Conservation (phyloP, 1,140 invertebrate genomes). For the Lordiphosa mommai region DNA sequence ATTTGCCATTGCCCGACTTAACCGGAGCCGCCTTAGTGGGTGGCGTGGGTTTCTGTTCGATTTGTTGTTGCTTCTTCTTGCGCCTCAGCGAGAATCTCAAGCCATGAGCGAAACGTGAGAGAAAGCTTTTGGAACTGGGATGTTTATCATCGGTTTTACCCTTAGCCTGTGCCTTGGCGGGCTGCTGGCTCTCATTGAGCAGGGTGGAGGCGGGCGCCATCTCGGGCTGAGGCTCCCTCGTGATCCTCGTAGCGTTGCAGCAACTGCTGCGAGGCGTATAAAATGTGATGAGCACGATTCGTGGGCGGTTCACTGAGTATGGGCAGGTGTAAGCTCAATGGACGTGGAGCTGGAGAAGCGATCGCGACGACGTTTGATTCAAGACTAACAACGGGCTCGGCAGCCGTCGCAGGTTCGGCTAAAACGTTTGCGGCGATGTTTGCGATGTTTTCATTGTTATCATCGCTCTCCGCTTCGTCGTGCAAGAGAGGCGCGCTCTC, state of each 20-base stretch:
- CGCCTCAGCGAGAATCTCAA: conserved; percentile 80
- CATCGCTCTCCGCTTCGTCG: conserved; percentile 40
- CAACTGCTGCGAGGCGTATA: conserved; percentile 72
- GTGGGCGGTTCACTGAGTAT: conserved; percentile 69
- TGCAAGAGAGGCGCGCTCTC: conserved; percentile 3
- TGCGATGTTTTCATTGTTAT: conserved; percentile 55
- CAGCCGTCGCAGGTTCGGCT: not conserved
- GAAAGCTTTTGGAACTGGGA: conserved; percentile 78
- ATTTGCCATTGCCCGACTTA: conserved; percentile 37
- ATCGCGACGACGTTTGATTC: conserved; percentile 28
- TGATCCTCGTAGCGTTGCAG: conserved; percentile 53
- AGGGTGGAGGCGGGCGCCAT: conserved; percentile 20
- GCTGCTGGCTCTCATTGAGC: conserved; percentile 19
- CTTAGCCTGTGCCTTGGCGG: conserved; percentile 3
- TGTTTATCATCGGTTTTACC: conserved; percentile 64
- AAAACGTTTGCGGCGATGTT: conserved; percentile 12
- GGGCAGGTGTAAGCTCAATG: conserved; percentile 66
- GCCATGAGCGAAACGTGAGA: conserved; percentile 80
- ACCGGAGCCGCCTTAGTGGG: conserved; percentile 10
- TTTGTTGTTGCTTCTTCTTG: conserved; percentile 71
- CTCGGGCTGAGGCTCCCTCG: too few relatives aligned
- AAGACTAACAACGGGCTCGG: conserved; percentile 31
- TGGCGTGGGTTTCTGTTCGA: conserved; percentile 14
- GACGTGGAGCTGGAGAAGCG: conserved; percentile 31
- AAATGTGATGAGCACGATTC: conserved; percentile 71